These are phyloP conservation scores for Zaprionus lineosus DNA, from an alignment of 2,888 invertebrate genomes.

Conservation along the genomic window DNA sequence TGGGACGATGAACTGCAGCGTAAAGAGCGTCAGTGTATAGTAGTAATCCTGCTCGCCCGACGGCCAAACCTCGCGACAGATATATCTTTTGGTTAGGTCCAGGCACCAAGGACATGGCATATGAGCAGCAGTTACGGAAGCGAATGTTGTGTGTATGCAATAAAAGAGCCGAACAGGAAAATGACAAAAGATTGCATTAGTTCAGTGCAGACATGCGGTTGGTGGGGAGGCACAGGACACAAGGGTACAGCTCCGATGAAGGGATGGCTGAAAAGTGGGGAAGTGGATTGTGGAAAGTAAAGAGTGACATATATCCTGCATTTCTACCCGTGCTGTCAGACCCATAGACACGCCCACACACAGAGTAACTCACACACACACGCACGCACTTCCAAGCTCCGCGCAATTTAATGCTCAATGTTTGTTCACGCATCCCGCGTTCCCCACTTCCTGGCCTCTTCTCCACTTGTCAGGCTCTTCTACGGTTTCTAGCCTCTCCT, in stretches of 20 bases:
- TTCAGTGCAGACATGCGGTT: slow-evolving; percentile 1
- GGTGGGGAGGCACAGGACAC: not conserved
- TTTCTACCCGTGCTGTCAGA: slow-evolving; percentile 33
- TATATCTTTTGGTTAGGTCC: slow-evolving; percentile 83
- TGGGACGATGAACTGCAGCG: slow-evolving; percentile 93
- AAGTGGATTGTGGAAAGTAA: too few species aligned
- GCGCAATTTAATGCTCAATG: slow-evolving; percentile 15
- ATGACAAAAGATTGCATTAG: slow-evolving; percentile 30
- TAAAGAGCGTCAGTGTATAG: slow-evolving; percentile 90
- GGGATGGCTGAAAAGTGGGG: too few species aligned
- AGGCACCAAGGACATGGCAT: slow-evolving; percentile 22
- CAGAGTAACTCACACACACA: too few species aligned
- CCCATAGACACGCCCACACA: too few species aligned
- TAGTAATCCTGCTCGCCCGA: slow-evolving; percentile 86
- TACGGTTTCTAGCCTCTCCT: too few species aligned
- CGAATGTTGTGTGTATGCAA: slow-evolving; percentile 30
- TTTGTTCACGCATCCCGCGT: too few species aligned
- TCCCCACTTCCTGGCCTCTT: too few species aligned
- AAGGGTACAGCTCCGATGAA: too few species aligned
- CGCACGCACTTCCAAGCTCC: slow-evolving; percentile 4
- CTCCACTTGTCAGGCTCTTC: too few species aligned
- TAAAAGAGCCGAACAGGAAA: slow-evolving; percentile 27
- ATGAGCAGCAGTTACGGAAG: slow-evolving; percentile 7
- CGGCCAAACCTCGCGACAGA: slow-evolving; percentile 90
- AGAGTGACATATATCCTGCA: slow-evolving; percentile 19